These are phyloP conservation scores for Andrena camellia DNA, from an alignment of 2,888 invertebrate species.

Conservation along the genomic window DNA sequence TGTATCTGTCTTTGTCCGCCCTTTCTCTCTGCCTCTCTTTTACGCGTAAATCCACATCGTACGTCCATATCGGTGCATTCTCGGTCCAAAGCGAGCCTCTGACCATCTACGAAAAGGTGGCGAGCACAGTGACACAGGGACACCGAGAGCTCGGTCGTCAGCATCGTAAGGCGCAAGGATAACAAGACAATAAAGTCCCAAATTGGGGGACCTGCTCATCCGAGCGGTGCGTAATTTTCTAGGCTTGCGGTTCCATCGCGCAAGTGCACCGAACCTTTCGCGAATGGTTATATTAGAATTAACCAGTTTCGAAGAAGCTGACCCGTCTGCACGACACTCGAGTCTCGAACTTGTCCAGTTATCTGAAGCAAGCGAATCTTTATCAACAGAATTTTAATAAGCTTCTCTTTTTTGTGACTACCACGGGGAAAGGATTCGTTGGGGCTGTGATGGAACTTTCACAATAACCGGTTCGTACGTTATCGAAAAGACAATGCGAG, in stretches of 20 bases:
- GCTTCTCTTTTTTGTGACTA: not conserved
- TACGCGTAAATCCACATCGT: constrained; percentile 19
- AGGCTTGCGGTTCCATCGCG: constrained; percentile 14
- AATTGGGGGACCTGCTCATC: constrained; percentile 64
- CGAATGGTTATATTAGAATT: constrained; percentile 46
- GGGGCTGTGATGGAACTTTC: not conserved
- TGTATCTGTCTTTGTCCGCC: constrained; percentile 33
- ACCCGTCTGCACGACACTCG: not conserved
- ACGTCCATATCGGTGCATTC: constrained; percentile 57
- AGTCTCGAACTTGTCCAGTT: constrained; percentile 6
- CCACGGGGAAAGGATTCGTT: not conserved
- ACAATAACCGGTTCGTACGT: not conserved
- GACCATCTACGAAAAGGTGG: constrained; percentile 56
- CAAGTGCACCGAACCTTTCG: not conserved
- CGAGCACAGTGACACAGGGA: constrained; percentile 59
- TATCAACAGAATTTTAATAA: constrained; percentile 10
- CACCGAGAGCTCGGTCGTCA: constrained; percentile 60
- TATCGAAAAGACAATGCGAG: not conserved
- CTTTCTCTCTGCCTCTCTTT: constrained; percentile 25
- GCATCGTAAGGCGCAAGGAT: constrained; percentile 70
- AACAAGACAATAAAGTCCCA: constrained; percentile 76
- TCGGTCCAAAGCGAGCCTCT: constrained; percentile 24
- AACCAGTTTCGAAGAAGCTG: constrained; percentile 28
- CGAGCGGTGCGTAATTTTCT: constrained; percentile 26
- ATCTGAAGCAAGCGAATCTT: not conserved